These are phyloP conservation scores for fruit fly (Drosophila melanogaster) DNA, from an alignment of 1,140 invertebrate genomes.

Conservation along the genomic window DNA sequence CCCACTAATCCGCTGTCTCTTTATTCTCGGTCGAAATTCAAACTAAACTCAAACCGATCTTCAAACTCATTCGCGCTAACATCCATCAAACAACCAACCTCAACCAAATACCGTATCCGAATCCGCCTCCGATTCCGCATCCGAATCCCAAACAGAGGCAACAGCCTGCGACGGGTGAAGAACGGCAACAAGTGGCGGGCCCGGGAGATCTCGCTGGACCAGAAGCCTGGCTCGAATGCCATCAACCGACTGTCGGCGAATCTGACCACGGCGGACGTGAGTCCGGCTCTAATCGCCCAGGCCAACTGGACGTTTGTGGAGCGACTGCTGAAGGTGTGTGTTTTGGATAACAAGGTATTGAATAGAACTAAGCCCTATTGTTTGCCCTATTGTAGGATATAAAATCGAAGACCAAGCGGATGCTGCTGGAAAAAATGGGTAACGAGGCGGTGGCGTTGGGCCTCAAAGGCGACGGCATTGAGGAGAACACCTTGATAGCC, in stretches of 20 bases:
- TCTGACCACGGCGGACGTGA: conserved; percentile 78
- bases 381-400: conserved; percentile 88
- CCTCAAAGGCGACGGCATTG: conserved; percentile 91
- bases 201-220: conserved; percentile 86
- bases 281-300: conserved; percentile 93
- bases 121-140: conserved; percentile 21
- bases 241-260: conserved; percentile 81
- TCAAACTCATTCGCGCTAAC: conserved; percentile 68
- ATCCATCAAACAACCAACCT: conserved; percentile 45
- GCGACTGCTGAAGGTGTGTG: conserved; percentile 95
- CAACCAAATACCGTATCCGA: conserved; percentile 23
- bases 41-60: conserved; percentile 43
- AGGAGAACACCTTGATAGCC: conserved; percentile 99
- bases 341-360: too few relatives aligned
- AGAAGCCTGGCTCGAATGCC: conserved; percentile 70
- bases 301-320: conserved; percentile 99
- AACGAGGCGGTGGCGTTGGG: conserved; percentile 91
- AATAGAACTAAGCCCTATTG: background rate
- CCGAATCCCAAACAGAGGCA: conserved; percentile 84
- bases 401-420: conserved; percentile 97
- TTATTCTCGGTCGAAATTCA: conserved; percentile 62
- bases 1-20: conserved; percentile 63
- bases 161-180: conserved; percentile 87
- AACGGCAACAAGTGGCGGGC: conserved; percentile 87
- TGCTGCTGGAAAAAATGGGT: conserved; percentile 99